Base-by-base conservation (phyloP, 2,888 invertebrate genomes). In the Gnatocerus cornutus region DNA sequence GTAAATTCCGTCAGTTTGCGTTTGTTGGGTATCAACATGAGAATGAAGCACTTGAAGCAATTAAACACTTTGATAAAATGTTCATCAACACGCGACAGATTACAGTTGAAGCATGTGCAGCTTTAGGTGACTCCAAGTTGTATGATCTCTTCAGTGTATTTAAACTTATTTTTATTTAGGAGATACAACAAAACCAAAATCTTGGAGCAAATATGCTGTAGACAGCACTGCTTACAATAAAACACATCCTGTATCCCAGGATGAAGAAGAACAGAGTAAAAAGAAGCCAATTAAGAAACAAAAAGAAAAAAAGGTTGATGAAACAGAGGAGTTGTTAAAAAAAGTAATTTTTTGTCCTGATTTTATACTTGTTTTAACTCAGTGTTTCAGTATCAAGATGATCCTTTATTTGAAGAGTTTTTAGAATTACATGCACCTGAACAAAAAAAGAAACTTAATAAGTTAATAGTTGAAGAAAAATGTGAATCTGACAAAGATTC, bases 191-290 rank as follows among this genome's bases (percentile, higher is more conserved):
- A 97, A 97, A 83, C 95, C 96, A 0, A 90, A 94, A 84, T 90
- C 97, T 0, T 97, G 97, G 97, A 98, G 97, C 83, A 97, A 96
- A 86, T 93, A 97, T 86, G 90, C 96, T 0, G 83, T 89, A 37
- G 95, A 95, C 69, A 94, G 92, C 82, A 89, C 90, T 67, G 89
- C 89, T 3, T 90, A 88, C 78, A 89, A 89, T 77, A 89, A 88
- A 72, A 78, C 86, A 16, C 86, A 62, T 76, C 14, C 37, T 1
- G 37, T 2, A 33, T 37, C 3, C 1, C 21, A 21, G 71, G 76
- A 75, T 8, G 77, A 82, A 53, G 71, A 73, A 53, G 64, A 76
- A 72, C 41, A 53, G 39, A 74, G 84, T 78, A 27, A 75, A 75
- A 69, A 81, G 53, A 76, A 46, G 13, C 7, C 10, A 46, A 37